A percentile compares a stretch with the other conserved stretches of the same genome.
phyloP scores from a whole-genome alignment of 2,113 vertebrate genomes.

The Limnothrissa miodon region DNA sequence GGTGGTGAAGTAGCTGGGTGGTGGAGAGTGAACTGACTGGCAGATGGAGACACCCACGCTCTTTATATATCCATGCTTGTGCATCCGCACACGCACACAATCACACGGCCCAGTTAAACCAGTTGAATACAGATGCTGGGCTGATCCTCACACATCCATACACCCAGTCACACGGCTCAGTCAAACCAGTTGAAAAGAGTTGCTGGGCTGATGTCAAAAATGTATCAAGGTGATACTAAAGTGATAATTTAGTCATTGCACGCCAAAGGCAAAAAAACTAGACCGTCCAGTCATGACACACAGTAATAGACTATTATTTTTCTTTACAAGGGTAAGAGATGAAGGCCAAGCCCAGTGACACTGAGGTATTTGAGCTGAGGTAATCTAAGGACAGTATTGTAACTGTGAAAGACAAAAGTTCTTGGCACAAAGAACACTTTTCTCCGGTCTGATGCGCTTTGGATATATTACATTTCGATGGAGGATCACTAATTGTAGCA shows the following conservation, averaged over 20 bases:
- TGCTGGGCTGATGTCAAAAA: too few species aligned
- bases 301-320: not conserved
- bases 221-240: not conserved
- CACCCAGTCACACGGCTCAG: not conserved
- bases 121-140: too few species aligned
- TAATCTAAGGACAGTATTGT: not conserved
- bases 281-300: not conserved
- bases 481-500: too few species aligned
- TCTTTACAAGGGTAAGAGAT: not conserved
- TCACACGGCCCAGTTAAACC: too few species aligned
- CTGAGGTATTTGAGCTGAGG: not conserved
- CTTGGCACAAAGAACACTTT: not conserved
- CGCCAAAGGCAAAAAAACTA: not conserved
- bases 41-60: not conserved
- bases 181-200: too few species aligned
- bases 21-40: not conserved
- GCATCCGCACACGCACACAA: too few species aligned
- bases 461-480: too few species aligned
- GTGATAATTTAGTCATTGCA: not conserved
- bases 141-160: too few species aligned
- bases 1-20: constrained; percentile 6
- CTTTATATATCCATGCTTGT: too few species aligned
- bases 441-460: not conserved
- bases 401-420: not conserved
- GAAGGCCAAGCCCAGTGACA: not conserved